Evolutionary conservation across 2,797 vertebrate genomes (phyloP).

Genomic region (Manis crassicaudata): DNA sequence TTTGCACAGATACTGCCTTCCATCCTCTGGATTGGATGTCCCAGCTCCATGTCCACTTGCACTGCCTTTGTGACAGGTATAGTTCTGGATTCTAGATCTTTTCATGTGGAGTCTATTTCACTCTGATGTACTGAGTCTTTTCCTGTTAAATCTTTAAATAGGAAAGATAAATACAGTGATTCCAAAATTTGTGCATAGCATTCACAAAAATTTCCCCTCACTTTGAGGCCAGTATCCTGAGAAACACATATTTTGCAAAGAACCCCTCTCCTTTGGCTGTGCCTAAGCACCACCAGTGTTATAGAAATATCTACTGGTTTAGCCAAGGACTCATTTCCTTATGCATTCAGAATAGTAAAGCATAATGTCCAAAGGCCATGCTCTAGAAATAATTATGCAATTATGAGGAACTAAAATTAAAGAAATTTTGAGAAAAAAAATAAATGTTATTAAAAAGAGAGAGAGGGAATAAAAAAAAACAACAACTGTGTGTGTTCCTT

Average conservation of each 20-base stretch:
- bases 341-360: background rate
- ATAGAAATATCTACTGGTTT: background rate
- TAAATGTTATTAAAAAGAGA: background rate
- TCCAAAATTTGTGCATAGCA: background rate
- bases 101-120: background rate
- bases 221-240: background rate
- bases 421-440: background rate
- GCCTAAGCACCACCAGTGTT: background rate
- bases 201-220: background rate
- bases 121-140: background rate
- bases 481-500: background rate
- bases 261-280: background rate
- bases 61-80: background rate
- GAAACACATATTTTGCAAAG: background rate
- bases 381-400: slow-evolving; percentile 18
- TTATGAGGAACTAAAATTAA: background rate
- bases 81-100: background rate
- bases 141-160: background rate
- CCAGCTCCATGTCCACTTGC: rapidly evolving
- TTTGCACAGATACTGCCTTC: background rate
- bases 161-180: background rate
- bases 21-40: rapidly evolving
- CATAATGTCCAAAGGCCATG: background rate
- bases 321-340: background rate
- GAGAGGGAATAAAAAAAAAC: background rate